Evolutionary conservation across 2,797 vertebrate genomes (phyloP), one percentile per base, ranked within the genome.

Genomic region (Orestias chungarensis): DNA sequence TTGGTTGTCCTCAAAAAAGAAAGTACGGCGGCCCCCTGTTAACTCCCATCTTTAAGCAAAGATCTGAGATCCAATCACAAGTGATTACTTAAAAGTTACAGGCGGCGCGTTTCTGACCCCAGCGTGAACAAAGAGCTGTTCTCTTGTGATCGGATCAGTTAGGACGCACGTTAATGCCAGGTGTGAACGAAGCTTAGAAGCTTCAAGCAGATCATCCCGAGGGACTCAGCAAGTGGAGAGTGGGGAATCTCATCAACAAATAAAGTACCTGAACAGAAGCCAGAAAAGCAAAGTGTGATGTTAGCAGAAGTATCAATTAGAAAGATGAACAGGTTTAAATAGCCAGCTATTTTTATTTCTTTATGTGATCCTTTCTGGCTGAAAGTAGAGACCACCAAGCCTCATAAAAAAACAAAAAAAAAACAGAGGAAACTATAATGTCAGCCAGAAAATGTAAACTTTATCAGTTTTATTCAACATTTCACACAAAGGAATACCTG

Each of bases 151-250:
- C 43, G 33, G 54, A 61, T 68, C 65, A 67, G 43, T 59, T 3
- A 50, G 54, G 44, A 61, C 61, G 25, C 25, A 11, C 23, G 65
- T 67, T 59, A 74, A 74, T 40, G 54, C 52, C 44, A 59, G 72
- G 52, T 67, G 65, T 55, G 54, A 67, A 49, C 65, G n/a, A 55
- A 61, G 31, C 71, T 59, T 59, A 47, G 57, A 44, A 67, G 52
- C 65, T 61, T 38, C 42, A 15, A 47, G 33, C 25, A 64, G 59
- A 47, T 73, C 50, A 46, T 47, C 52, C 8, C 31, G 44, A 67
- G 49, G 27, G 52, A 66, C 33, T 57, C 42, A 31, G 69, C n/a
- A 23, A 66, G 40, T 11, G 23, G 20, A 33, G 35, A 55, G 62
- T 35, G 64, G 18, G n/a, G 59, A 64, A 43, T 42, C 25, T 49